Conservation (phyloP, 1,140 invertebrate species). For the Hestina assimilis region DNA sequence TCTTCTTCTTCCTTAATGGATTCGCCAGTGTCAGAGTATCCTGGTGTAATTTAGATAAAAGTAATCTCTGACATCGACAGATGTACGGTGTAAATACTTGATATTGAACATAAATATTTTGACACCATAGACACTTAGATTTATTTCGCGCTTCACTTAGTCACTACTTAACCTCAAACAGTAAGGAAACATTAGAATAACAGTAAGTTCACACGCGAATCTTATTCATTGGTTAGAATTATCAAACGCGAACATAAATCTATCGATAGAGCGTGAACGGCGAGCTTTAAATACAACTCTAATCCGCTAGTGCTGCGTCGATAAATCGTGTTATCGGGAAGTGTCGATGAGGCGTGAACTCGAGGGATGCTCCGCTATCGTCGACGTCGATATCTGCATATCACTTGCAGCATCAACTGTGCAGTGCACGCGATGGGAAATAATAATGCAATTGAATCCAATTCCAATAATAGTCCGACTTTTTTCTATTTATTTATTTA, state of each 20-base stretch:
- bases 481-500: too few species aligned
- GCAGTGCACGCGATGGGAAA: background rate
- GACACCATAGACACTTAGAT: too few species aligned
- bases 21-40: too few species aligned
- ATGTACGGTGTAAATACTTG: too few species aligned
- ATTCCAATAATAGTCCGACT: too few species aligned
- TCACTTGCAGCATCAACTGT: background rate
- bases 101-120: too few species aligned
- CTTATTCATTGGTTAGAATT: background rate
- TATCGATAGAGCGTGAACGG: constrained; percentile 5
- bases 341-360: constrained; percentile 11
- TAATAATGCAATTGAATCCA: too few species aligned
- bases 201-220: constrained; percentile 6
- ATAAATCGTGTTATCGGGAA: constrained; percentile 8
- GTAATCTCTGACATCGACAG: too few species aligned
- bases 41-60: too few species aligned
- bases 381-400: background rate
- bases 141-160: too few species aligned
- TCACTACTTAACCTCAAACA: too few species aligned
- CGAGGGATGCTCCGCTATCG: background rate
- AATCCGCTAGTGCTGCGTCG: constrained; percentile 11
- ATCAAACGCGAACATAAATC: constrained; percentile 2
- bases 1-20: too few species aligned
- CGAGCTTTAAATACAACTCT: constrained; percentile 11
- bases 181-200: background rate